These are phyloP conservation scores for Lordiphosa mommai DNA, from an alignment of 1,140 invertebrate species.

Conservation along the genomic window DNA sequence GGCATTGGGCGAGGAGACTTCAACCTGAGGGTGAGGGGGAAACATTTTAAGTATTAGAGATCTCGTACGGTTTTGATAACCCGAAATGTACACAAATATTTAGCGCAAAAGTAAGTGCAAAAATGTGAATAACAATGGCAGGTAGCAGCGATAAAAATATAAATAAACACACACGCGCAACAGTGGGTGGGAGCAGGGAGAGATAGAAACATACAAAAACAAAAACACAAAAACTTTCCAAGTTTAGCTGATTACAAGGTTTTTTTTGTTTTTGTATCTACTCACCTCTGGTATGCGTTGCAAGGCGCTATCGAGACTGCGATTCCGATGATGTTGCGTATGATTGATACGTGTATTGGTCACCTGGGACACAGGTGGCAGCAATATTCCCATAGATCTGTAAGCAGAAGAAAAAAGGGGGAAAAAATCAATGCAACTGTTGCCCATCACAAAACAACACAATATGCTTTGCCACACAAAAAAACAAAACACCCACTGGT, in stretches of 20 bases:
- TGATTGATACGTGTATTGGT: constrained; percentile 80
- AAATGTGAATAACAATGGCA: constrained; percentile 60
- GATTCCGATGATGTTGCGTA: constrained; percentile 91
- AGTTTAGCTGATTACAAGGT: constrained; percentile 20
- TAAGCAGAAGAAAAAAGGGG: constrained; percentile 15
- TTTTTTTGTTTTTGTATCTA: constrained; percentile 1
- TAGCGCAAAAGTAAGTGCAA: constrained; percentile 38
- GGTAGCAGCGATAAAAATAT: constrained; percentile 62
- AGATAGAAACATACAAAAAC: neutral
- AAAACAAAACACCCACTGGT: neutral
- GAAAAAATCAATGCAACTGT: constrained; percentile 54
- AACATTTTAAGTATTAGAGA: neutral
- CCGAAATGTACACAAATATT: constrained; percentile 42
- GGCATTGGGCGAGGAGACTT: constrained; percentile 83
- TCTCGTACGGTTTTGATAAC: constrained; percentile 37
- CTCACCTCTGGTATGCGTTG: constrained; percentile 91
- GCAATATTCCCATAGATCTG: constrained; percentile 88
- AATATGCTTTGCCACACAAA: constrained; percentile 5
- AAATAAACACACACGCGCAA: constrained; percentile 39
- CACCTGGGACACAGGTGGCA: constrained; percentile 86
- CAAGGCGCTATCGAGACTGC: constrained; percentile 91
- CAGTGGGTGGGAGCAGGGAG: neutral
- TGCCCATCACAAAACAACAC: constrained; percentile 5
- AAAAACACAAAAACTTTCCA: constrained; percentile 43
- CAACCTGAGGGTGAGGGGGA: constrained; percentile 46